Base-by-base conservation (phyloP, 2,888 invertebrate species). In the Clistopyga incitator region DNA sequence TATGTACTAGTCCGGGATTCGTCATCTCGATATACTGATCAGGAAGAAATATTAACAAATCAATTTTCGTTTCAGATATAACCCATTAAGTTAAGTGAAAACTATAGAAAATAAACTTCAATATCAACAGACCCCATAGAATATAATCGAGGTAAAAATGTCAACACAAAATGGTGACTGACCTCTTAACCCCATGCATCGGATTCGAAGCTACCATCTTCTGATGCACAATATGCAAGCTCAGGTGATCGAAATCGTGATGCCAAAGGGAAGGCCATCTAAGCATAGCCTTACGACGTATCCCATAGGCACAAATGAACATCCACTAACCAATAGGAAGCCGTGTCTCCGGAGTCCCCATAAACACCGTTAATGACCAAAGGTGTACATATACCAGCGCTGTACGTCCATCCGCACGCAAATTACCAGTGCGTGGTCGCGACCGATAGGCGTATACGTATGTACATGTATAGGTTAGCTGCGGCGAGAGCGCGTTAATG, bases 401-500 rank as follows among this genome's bases (percentile, higher is more conserved):
- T n/a, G 64, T 67, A 64, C 15, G 50, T 38, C 50, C n/a, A 15
- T 11, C 13, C 64, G 74, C 34, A 64, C 74, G 74, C 74, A 75
- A 75, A 75, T 68, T 77, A 70, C 77, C 15, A 42, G 54, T 18
- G 68, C 68, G 34, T 29, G 42, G 47, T 45, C 56, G 38, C 25
- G 45, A 18, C 68, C 56, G 59, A 70, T 70, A 70, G 34, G 13
- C 64, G 61, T 38, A 54, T 11, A 23, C 45, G 61, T 11, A 23
- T 25, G 61, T 64, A 42, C 20, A 34, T 18, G 29, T 71, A 38
- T 54, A 65, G 6, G 20, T 56, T 20, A 34, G 6, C 67, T 54
- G 52, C 65, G 45, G 34, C 50, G 45, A 20, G 75, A 23, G 18
- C 34, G 54, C 65, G 45, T 67, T 42, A 64, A 64, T 76, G 65